These are phyloP conservation scores for Centruroides sculpturatus DNA, from an alignment of 1,140 invertebrate genomes.

Conservation along the genomic window DNA sequence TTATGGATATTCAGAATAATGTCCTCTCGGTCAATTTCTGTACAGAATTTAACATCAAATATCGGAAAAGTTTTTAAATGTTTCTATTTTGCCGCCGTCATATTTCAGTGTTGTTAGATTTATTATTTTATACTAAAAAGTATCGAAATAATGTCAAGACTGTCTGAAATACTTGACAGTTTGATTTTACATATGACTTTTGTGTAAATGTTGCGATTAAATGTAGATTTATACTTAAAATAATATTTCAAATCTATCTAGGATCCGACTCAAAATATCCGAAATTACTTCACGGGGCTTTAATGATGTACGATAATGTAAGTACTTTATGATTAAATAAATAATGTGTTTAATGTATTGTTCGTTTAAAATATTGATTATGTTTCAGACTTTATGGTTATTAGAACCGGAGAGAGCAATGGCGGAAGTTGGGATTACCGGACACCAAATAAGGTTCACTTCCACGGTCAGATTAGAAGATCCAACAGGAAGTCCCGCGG, in stretches of 20 bases:
- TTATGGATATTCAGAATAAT: too few species aligned
- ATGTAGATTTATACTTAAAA: constrained; percentile 58
- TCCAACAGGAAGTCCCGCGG: constrained; percentile 42
- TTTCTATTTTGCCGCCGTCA: too few species aligned
- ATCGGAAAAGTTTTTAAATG: too few species aligned
- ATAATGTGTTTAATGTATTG: too few species aligned
- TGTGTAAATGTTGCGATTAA: constrained; percentile 74
- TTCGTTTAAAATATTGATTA: background rate
- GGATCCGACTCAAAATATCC: constrained; percentile 48
- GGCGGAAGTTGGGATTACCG: constrained; percentile 70
- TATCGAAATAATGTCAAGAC: constrained; percentile 28
- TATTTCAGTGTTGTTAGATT: too few species aligned
- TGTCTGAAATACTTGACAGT: constrained; percentile 7
- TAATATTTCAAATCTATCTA: background rate
- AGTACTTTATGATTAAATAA: constrained; percentile 7
- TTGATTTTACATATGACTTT: constrained; percentile 43
- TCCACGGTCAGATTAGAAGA: constrained; percentile 74
- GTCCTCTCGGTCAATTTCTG: too few species aligned
- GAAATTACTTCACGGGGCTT: constrained; percentile 70
- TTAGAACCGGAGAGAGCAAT: constrained; percentile 79
- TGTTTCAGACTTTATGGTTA: constrained; percentile 49
- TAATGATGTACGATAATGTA: constrained; percentile 75
- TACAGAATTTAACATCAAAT: too few species aligned
- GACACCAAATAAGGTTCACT: constrained; percentile 65
- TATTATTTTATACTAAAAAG: background rate